Conservation (phyloP, 2,797 vertebrate species). For the Hypotaenidia philippensis region DNA sequence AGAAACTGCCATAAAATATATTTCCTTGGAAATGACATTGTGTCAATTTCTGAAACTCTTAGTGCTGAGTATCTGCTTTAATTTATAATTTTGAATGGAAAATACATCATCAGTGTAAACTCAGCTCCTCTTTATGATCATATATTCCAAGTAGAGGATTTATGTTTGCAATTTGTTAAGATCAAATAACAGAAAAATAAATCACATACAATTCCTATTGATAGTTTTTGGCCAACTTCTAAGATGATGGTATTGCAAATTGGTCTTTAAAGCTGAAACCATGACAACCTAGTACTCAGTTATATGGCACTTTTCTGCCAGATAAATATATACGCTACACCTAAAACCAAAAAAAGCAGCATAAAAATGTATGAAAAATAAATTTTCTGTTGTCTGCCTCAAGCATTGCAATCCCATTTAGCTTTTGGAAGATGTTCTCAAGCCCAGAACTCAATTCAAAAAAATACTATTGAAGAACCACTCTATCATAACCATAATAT, state of each 20-base stretch:
- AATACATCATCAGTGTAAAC: not conserved
- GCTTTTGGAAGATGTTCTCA: not conserved
- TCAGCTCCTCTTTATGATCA: not conserved
- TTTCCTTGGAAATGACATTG: not conserved
- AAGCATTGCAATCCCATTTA: not conserved
- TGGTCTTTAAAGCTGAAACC: not conserved
- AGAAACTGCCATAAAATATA: not conserved
- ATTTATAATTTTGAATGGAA: slow-evolving; percentile 27
- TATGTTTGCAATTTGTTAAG: slow-evolving; percentile 32
- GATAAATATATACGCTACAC: not conserved
- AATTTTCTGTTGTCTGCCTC: not conserved
- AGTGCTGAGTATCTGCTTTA: not conserved
- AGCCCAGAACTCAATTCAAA: not conserved
- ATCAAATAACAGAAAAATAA: slow-evolving; percentile 17
- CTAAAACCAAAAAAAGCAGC: not conserved
- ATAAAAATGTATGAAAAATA: not conserved
- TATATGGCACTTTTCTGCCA: not conserved
- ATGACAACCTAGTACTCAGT: not conserved
- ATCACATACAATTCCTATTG: not conserved
- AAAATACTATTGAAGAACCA: not conserved
- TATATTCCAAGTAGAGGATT: not conserved
- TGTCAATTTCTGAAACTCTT: slow-evolving; percentile 34
- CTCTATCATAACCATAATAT: not conserved
- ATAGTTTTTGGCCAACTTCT: slow-evolving; percentile 13
- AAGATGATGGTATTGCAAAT: not conserved